phyloP scores from a whole-genome alignment of 2,888 invertebrate species.

The Thera obeliscata region DNA sequence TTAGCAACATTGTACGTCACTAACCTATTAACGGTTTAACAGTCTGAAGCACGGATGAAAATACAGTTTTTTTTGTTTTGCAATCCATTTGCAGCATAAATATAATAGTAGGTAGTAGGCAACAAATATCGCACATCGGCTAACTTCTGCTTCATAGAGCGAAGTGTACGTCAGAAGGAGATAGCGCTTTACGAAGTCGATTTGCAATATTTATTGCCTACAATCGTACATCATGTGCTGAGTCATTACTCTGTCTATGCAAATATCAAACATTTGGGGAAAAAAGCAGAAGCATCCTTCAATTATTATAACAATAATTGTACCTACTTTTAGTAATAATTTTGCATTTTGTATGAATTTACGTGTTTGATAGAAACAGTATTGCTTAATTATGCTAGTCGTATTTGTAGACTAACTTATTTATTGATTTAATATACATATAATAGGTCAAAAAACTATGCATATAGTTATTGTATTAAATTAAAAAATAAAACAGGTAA shows the following conservation, averaged over 20 bases:
- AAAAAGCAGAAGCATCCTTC: not conserved
- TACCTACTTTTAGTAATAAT: not conserved
- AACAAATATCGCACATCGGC: no score
- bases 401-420: constrained; percentile 50
- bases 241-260: not conserved
- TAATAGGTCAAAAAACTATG: not conserved
- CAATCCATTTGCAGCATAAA: no score
- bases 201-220: no score
- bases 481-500: constrained; percentile 18
- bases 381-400: constrained; percentile 65
- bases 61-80: no score
- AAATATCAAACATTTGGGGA: not conserved
- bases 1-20: no score
- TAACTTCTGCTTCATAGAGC: no score
- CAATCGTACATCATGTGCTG: no score
- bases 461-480: not conserved
- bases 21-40: no score
- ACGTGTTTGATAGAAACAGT: constrained; percentile 48
- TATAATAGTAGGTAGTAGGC: no score
- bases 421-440: constrained; percentile 47
- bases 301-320: not conserved
- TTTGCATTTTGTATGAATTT: constrained; percentile 43
- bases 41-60: no score
- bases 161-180: no score
- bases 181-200: no score